phyloP scores from a whole-genome alignment of 1,140 invertebrate species.

The Drosophila oshimai region DNA sequence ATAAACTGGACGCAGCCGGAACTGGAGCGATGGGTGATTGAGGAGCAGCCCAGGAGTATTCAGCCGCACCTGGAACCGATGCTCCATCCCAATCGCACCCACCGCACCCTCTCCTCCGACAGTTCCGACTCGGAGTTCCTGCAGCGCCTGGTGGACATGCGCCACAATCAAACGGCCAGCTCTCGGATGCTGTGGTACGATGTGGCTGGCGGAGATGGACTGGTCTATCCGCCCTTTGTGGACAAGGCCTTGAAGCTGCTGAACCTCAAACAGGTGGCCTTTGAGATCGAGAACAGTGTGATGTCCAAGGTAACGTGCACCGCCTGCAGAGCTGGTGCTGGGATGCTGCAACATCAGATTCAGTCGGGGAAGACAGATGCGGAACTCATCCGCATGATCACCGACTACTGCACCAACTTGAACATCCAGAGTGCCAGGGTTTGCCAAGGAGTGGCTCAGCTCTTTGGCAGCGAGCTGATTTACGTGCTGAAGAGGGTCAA shows the following conservation, averaged over 20 bases:
- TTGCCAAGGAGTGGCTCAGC: conserved; percentile 92
- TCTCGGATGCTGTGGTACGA: conserved; percentile 88
- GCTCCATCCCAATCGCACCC: conserved; percentile 82
- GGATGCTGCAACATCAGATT: conserved; percentile 93
- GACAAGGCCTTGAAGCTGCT: conserved; percentile 91
- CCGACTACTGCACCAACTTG: conserved; percentile 92
- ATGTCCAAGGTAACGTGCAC: conserved; percentile 96
- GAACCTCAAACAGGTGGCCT: conserved; percentile 92
- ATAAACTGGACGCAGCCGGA: conserved; percentile 84
- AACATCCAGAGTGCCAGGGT: conserved; percentile 92
- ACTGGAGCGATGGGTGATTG: conserved; percentile 84
- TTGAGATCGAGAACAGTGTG: conserved; percentile 94
- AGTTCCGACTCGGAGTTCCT: conserved; percentile 84
- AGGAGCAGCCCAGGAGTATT: conserved; percentile 83
- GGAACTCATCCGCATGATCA: conserved; percentile 93
- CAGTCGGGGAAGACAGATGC: conserved; percentile 90
- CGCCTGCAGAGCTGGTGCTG: conserved; percentile 94
- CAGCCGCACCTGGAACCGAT: conserved; percentile 83
- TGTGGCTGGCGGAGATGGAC: conserved; percentile 86
- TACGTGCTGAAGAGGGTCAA: conserved; percentile 90
- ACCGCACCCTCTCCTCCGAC: conserved; percentile 80
- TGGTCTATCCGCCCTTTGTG: conserved; percentile 89
- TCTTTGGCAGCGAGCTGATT: conserved; percentile 92
- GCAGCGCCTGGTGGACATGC: conserved; percentile 83
- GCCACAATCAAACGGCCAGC: conserved; percentile 82